Evolutionary conservation across 2,888 invertebrate species (phyloP), one percentile per base, ranked within the genome.

Genomic region (Nemotelus pantherinus): DNA sequence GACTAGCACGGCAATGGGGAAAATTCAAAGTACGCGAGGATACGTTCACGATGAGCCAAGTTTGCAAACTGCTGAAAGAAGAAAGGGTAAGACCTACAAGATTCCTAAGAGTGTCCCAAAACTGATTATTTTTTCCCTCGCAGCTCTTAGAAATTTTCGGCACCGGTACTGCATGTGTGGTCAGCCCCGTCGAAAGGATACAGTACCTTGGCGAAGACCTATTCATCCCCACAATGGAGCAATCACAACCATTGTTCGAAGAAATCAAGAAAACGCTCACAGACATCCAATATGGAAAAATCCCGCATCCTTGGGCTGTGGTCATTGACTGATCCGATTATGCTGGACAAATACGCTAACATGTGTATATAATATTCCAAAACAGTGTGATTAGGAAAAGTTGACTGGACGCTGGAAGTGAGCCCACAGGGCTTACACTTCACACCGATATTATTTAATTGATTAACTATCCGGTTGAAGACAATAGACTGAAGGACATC

Each of bases 71-170:
- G 76, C 89, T 93, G 78, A 90, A 92, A 77, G 91, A 95, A 86
- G 94, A 94, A 82, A 91, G 95, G 88, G 98, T 98, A 89, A 90
- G 92, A 89, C 70, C 6, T 53, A 6, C 25, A 25, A 53, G 10
- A 1, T 53, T 58, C 77, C 77, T 63, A 41, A 77, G 44, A 57
- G 53, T 74, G 64, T 48, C 55, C 3, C 65, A 25, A 67, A 44
- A 47, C 47, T 10, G 47, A 43, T 67, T 43, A 50, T 3, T 25
- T 10, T 57, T 44, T 64, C 25, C 25, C 78, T 89, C 89, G 0
- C 88, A 98, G 98, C 87, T 99, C 81, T 86, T 97, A 82, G 99
- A 99, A 88, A 90, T 99, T 87, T 99, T 99, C 87, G 99, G 99
- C 78, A 92, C 97, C n/a, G 99, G 99, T 77, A 99, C 99, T 44